Evolutionary conservation across 1,140 invertebrate species (phyloP), one percentile per base, ranked within the genome.

Genomic region (Oreohelix idahoensis): DNA sequence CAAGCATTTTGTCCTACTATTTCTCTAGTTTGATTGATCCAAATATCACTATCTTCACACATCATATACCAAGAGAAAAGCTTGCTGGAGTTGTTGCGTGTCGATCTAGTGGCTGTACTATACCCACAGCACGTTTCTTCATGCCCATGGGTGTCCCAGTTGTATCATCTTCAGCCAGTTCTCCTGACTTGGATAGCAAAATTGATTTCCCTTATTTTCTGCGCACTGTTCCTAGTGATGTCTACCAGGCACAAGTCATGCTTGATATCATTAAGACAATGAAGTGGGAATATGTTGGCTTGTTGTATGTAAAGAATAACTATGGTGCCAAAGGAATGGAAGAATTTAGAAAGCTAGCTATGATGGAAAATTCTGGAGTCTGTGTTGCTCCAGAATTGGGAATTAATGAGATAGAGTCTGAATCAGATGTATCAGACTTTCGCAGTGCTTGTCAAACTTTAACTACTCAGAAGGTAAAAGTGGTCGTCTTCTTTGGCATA

Each of bases 401-500:
- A 53, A 86, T 90, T 66, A 94, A 93, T 74, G 90, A 95, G 23
- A 93, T 92, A 76, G 94, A 94, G 80, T 81, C 39, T 10, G 20
- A 36, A 26, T n/a, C 79, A 32, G 86, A 87, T 32, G 85, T 84
- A 35, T 51, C 35, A 26, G 84, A 87, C 23, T 77, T 86, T 51
- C 84, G 84, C 20, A 66, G 84, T 11, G 78, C 83, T 0, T 74
- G 84, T 0, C 32, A 51, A 51, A 35, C 80, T 26, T 53, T 89
- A 17, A 71, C 32, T 5, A 81, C 78, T 4, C 79, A 82, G 10
- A 70, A 84, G 20, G 79, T 85, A 0, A 93, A 94, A 42, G 95
- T 95, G 0, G 95, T 96, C 17, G 94, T 96, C 0, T 93, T 96
- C 13, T 96, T 96, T 88, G 95, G 95, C 0, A 93, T 95, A 17